Base-by-base conservation (phyloP, 2,888 invertebrate genomes). In the Synergus gifuensis region DNA sequence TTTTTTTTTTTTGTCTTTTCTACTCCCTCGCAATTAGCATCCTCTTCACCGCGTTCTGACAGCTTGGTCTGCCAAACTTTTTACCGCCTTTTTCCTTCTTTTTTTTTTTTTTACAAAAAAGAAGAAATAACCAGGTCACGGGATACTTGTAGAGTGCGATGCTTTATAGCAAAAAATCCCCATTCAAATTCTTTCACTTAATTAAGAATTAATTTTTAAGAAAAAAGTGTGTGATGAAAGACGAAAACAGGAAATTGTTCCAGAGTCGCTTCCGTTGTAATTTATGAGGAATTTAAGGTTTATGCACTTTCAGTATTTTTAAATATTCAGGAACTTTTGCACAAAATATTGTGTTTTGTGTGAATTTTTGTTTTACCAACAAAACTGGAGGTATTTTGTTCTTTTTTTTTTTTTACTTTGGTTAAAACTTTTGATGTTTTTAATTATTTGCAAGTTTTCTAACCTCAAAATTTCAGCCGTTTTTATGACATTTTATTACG, bases 11-110 rank as follows among this genome's bases (percentile, higher is more conserved):
- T 69, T 49, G 12, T 49, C 49, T 42, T 42, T 22, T 28, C 16
- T 73, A 73, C 36, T 73, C 54, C 69, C 49, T 69, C 46, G 69
- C 69, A 36, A 36, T 36, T 36, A 5, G 5, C 36, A 54, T 54
- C 54, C 54, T 60, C 22, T 60, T 46, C 46, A 22, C 22, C 60
- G 60, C 60, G 22, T 22, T 60, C 22, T 60, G 60, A 60, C 60
- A 60, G 60, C 28, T 73, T 73, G 73, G 73, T 73, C 11, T 49
- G 54, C 73, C 36, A 73, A 73, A 54, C 5, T 54, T 73, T 73
- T 73, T 73, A 73, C 36, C 73, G 73, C 54, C 73, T 49, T 73
- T 73, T 54, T 69, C 8, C 3, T 49, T 49, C 40, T 66, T 16
- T 22, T 16, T 69, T 16, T 49, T 28, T 28, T 28, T 28, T 3